phyloP scores from a whole-genome alignment of 2,888 invertebrate genomes.

The Pegoplata infirma region DNA sequence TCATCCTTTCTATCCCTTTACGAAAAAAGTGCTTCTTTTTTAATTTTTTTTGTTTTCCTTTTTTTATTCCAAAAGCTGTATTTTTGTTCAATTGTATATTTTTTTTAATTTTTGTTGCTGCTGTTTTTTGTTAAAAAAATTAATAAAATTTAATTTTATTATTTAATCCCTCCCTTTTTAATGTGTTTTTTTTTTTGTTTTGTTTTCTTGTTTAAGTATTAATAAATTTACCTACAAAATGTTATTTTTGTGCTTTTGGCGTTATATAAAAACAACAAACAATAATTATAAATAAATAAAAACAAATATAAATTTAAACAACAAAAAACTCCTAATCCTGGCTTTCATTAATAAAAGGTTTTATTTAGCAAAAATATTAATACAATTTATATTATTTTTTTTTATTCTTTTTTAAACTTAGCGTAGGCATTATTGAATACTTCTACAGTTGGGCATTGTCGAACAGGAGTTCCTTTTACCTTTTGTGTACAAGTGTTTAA shows the following conservation, averaged over 20 bases:
- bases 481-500: conserved; percentile 2
- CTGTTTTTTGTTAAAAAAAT: conserved; percentile 59
- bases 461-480: conserved; percentile 21
- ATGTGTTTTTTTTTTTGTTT: conserved; percentile 31
- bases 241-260: conserved; percentile 51
- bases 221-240: conserved; percentile 46
- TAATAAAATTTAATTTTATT: conserved; percentile 24
- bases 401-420: conserved; percentile 31
- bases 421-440: conserved; percentile 62
- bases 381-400: conserved; percentile 37
- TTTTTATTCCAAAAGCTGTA: background rate
- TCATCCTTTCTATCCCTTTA: background rate
- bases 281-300: conserved; percentile 55
- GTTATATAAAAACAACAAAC: conserved; percentile 44
- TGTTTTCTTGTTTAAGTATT: conserved; percentile 64
- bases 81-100: conserved; percentile 6
- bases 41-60: conserved; percentile 27
- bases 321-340: conserved; percentile 21
- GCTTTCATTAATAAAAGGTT: conserved; percentile 51
- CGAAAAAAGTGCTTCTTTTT: conserved; percentile 37
- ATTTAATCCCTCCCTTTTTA: conserved; percentile 26
- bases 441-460: conserved; percentile 37
- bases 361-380: conserved; percentile 26
- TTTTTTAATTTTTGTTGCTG: conserved; percentile 47
- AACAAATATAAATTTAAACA: conserved; percentile 34